Conservation (phyloP, 2,888 invertebrate genomes). For the Nycteola revayana region DNA sequence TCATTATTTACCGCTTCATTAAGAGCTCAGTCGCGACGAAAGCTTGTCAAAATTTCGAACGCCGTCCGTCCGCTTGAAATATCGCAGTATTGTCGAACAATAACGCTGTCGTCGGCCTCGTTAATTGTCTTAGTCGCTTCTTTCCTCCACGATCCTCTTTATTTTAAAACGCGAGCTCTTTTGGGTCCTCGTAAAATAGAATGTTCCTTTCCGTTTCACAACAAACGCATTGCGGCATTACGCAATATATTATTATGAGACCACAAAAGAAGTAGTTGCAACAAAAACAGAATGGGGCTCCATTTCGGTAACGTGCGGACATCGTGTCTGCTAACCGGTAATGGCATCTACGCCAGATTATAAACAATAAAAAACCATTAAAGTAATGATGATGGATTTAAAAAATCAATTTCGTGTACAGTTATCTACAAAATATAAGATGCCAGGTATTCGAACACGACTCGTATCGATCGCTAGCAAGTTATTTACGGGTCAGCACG, state of each 20-base stretch:
- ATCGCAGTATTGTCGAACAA: conserved; percentile 74
- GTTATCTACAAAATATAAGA: conserved; percentile 53
- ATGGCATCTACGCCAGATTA: conserved; percentile 61
- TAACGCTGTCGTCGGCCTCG: conserved; percentile 72
- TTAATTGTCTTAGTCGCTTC: conserved; percentile 67
- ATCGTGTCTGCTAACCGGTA: conserved; percentile 56
- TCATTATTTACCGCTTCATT: conserved; percentile 81
- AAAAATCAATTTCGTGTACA: conserved; percentile 72
- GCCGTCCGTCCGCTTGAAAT: conserved; percentile 66
- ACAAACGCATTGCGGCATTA: conserved; percentile 48
- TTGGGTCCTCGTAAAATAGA: conserved; percentile 57
- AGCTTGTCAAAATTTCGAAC: conserved; percentile 75
- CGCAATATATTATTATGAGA: conserved; percentile 52
- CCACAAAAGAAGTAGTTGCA: conserved; percentile 55
- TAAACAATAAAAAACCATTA: conserved; percentile 66
- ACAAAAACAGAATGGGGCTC: conserved; percentile 61
- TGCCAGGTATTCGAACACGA: conserved; percentile 46
- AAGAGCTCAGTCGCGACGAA: conserved; percentile 74
- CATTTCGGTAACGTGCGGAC: conserved; percentile 67
- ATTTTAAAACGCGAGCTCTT: conserved; percentile 51
- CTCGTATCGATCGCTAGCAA: conserved; percentile 18
- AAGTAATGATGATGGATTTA: conserved; percentile 65
- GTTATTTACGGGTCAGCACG: conserved; percentile 4
- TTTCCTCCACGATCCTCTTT: conserved; percentile 51
- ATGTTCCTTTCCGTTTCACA: conserved; percentile 53